Base-by-base conservation (phyloP, 2,888 invertebrate genomes). In the Cyaniris semiargus region DNA sequence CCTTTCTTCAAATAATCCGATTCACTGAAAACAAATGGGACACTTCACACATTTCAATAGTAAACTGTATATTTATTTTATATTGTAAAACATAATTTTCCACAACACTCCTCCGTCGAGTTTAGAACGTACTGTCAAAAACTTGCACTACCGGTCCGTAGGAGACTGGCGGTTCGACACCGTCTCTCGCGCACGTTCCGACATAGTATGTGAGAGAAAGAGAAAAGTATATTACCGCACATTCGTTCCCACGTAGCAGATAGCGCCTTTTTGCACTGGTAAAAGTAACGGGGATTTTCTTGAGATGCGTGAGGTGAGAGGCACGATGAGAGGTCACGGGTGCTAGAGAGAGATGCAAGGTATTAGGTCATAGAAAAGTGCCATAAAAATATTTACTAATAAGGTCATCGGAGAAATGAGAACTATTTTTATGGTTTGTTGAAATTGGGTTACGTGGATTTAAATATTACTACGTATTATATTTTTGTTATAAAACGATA, bases 211-310 rank as follows among this genome's bases (percentile, higher is more conserved):
- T 21, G 83, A 38, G 38, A 79, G 83, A 91, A 76, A 79, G 86
- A 86, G 90, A 88, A 77, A 78, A 80, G 34, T 31, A 58, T 77
- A 81, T 18, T 72, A 74, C 4, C n/a, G 78, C 72, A 78, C 6
- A 58, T 75, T 76, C 81, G 83, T 79, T 81, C 78, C 56, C 15
- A 79, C 84, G 83, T 85, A 83, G 87, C 90, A 92, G 93, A 93
- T 94, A 90, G 85, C 90, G 89, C 93, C 93, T 94, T 93, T 93
- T 93, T 91, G 93, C 92, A 90, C 88, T 84, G 90, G 93, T 93
- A 94, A 94, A 94, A 94, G 94, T 94, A 94, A 94, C 94, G 94
- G 94, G 87, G 89, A 86, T 88, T 93, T 91, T 91, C 91, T 92
- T 91, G 85, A 93, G 93, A 93, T 93, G 90, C 88, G 89, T 90